Evolutionary conservation across 2,113 vertebrate genomes (phyloP).

Genomic region (Sula dactylatra): DNA sequence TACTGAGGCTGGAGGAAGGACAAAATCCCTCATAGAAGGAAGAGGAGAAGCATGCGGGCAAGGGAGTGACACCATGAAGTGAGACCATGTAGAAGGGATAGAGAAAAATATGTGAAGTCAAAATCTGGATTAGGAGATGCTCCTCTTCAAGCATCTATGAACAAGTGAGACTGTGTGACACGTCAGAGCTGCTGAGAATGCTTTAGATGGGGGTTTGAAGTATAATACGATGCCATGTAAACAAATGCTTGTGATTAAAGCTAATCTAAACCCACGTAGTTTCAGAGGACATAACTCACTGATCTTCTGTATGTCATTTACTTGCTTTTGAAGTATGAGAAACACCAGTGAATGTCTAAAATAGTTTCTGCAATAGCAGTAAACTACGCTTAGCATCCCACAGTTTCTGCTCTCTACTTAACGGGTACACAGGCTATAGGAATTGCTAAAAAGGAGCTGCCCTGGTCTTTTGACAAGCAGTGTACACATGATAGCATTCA

Average conservation of each 20-base stretch:
- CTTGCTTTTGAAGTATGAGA: neutral
- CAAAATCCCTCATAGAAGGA: neutral
- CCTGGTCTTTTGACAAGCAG: neutral
- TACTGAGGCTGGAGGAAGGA: neutral
- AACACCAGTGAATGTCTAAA: neutral
- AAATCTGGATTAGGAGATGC: neutral
- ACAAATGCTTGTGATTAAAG: neutral
- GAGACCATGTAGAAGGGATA: neutral
- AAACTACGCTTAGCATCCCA: neutral
- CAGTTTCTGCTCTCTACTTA: neutral
- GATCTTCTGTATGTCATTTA: neutral
- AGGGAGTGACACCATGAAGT: neutral
- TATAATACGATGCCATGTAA: neutral
- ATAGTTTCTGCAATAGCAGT: neutral
- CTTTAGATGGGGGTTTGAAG: neutral
- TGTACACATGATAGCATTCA: neutral
- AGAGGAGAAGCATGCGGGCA: neutral
- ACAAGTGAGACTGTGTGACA: neutral
- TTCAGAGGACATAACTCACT: neutral
- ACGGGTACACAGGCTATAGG: neutral
- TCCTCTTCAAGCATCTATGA: neutral
- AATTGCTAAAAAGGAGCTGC: neutral
- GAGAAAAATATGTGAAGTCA: neutral
- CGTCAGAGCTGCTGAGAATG: neutral
- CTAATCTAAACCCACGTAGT: neutral